A percentile compares a stretch with the other conserved stretches of the same genome.
Conservation (phyloP, 1,140 invertebrate genomes). For the Bicyclus anynana region DNA sequence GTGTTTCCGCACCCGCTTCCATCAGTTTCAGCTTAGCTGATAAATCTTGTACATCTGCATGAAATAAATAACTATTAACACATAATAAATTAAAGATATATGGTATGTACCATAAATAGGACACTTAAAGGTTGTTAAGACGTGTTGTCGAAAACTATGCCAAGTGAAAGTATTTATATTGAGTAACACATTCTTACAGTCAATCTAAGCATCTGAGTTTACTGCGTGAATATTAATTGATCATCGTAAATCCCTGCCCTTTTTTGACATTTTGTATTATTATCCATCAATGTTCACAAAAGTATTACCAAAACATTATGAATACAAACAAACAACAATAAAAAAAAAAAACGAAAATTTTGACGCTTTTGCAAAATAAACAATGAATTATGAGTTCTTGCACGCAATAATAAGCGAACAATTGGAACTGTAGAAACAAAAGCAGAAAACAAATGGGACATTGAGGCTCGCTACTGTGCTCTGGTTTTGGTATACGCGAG, state of each 20-base stretch:
- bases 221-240: background rate
- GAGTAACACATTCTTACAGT: background rate
- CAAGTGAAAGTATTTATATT: slow-evolving; percentile 4
- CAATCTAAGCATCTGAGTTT: background rate
- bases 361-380: too few relatives aligned
- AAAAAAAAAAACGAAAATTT: too few relatives aligned
- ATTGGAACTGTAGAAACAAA: slow-evolving; percentile 7
- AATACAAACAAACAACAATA: too few relatives aligned
- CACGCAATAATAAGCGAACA: too few relatives aligned
- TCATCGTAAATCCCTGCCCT: background rate
- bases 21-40: slow-evolving; percentile 69
- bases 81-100: too few relatives aligned
- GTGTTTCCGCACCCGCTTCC: slow-evolving; percentile 58
- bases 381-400: too few relatives aligned
- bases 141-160: background rate
- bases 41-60: slow-evolving; percentile 63
- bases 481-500: slow-evolving; percentile 51
- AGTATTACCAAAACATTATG: too few relatives aligned
- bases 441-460: slow-evolving; percentile 2
- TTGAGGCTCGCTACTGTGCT: slow-evolving; percentile 14
- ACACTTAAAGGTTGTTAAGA: background rate
- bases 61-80: too few relatives aligned
- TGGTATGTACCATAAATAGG: too few relatives aligned
- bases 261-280: too few relatives aligned
- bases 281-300: too few relatives aligned